Conservation (phyloP, 1,140 invertebrate genomes). For the Phortica variegata region DNA sequence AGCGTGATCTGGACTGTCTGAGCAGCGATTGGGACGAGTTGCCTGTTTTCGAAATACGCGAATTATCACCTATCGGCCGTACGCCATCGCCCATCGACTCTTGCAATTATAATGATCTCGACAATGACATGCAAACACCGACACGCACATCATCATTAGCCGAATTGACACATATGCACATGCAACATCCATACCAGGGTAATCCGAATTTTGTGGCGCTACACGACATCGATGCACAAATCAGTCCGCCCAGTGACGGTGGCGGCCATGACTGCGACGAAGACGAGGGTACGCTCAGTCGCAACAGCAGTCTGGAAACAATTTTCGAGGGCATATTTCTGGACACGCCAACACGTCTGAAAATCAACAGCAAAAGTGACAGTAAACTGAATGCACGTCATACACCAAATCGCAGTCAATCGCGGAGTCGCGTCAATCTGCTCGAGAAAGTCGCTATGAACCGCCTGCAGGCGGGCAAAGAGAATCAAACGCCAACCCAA, state of each 20-base stretch:
- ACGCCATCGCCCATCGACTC: slow-evolving; percentile 47
- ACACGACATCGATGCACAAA: slow-evolving; percentile 49
- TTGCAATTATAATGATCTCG: slow-evolving; percentile 7
- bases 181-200: slow-evolving; percentile 14
- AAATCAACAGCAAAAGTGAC: slow-evolving; percentile 14
- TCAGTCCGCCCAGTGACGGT: slow-evolving; percentile 42
- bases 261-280: slow-evolving; percentile 9
- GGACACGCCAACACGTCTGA: slow-evolving; percentile 42
- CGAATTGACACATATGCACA: not conserved
- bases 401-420: slow-evolving; percentile 28
- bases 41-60: slow-evolving; percentile 46
- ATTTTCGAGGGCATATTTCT: slow-evolving; percentile 53
- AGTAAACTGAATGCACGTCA: slow-evolving; percentile 14
- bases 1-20: slow-evolving; percentile 26
- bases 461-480: slow-evolving; percentile 28
- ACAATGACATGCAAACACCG: slow-evolving; percentile 24
- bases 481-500: slow-evolving; percentile 32
- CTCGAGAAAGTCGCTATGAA: slow-evolving; percentile 43
- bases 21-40: slow-evolving; percentile 36
- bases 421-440: slow-evolving; percentile 27
- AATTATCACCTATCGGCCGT: slow-evolving; percentile 41
- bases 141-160: slow-evolving; percentile 1
- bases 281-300: slow-evolving; percentile 6
- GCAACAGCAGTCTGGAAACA: slow-evolving; percentile 39
- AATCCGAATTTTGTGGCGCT: slow-evolving; percentile 46